phyloP scores from a whole-genome alignment of 2,888 invertebrate genomes.

The Rhopalosiphum nymphaeae region DNA sequence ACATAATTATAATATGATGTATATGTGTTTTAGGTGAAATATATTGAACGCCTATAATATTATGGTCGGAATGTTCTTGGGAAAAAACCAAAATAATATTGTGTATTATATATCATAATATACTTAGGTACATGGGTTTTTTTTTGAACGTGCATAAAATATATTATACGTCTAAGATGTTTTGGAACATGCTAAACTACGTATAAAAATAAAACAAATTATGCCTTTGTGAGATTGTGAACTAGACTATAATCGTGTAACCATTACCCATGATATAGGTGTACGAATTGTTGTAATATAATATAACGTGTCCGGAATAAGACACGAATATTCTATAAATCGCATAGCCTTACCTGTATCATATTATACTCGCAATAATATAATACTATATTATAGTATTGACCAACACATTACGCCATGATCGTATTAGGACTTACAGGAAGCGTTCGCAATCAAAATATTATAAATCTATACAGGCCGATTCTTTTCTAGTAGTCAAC shows the following conservation, averaged over 20 bases:
- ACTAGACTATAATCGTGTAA: not conserved
- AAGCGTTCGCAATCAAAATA: not conserved
- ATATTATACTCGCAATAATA: not conserved
- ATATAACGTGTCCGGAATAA: not conserved
- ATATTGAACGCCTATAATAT: not conserved
- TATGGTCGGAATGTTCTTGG: not conserved
- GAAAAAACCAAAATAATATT: not conserved
- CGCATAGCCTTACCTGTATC: not conserved
- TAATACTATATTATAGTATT: too few relatives aligned
- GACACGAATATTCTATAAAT: not conserved
- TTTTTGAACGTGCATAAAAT: not conserved
- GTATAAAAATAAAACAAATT: not conserved
- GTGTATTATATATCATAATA: not conserved
- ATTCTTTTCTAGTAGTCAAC: not conserved
- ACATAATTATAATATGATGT: not conserved
- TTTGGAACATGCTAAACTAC: not conserved
- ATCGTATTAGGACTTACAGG: not conserved
- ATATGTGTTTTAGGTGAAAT: not conserved
- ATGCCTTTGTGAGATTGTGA: not conserved
- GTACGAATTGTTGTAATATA: not conserved
- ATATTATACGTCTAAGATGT: not conserved
- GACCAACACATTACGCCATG: not conserved
- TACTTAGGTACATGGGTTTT: not conserved
- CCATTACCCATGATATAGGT: not conserved
- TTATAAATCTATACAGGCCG: not conserved